These are phyloP conservation scores for Sebastolobus alascanus DNA, from an alignment of 2,797 vertebrate species.

Conservation along the genomic window DNA sequence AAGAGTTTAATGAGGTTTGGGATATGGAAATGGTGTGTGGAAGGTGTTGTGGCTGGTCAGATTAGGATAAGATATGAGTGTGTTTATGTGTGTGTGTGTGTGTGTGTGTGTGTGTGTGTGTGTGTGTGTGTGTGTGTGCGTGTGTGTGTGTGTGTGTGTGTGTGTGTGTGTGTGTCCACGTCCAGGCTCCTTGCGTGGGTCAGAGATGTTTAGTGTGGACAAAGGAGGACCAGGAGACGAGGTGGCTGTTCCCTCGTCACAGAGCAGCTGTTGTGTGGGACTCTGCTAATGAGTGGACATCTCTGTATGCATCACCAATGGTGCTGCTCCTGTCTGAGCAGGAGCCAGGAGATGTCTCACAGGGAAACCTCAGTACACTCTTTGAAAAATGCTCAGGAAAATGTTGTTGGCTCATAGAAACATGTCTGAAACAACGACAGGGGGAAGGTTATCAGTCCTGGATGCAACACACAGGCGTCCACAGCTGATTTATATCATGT, in stretches of 20 bases:
- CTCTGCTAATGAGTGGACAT: slow-evolving; percentile 83
- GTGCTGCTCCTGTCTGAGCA: slow-evolving; percentile 66
- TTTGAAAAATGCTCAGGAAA: slow-evolving; percentile 5
- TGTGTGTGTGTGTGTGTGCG: slow-evolving; percentile 51
- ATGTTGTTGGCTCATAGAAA: slow-evolving; percentile 11
- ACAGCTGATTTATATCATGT: slow-evolving; percentile 43
- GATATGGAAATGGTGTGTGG: slow-evolving; percentile 69
- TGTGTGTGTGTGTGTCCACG: slow-evolving; percentile 43
- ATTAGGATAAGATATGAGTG: slow-evolving; percentile 18
- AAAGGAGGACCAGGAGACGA: slow-evolving; percentile 74
- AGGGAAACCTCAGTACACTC: slow-evolving; percentile 42
- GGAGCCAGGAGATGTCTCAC: slow-evolving; percentile 64
- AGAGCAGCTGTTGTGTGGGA: slow-evolving; percentile 85
- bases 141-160: too few species aligned
- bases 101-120: slow-evolving; percentile 44
- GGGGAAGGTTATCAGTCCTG: background rate
- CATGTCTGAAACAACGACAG: background rate
- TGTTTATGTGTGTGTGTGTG: slow-evolving; percentile 25
- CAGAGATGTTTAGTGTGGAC: slow-evolving; percentile 71
- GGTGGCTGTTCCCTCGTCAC: slow-evolving; percentile 76
- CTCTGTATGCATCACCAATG: slow-evolving; percentile 73
- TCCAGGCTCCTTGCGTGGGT: slow-evolving; percentile 67
- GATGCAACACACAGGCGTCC: background rate
- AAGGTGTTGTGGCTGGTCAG: slow-evolving; percentile 15
- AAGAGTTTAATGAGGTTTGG: slow-evolving; percentile 76